Evolutionary conservation across 2,888 invertebrate species (phyloP), one percentile per base, ranked within the genome.

Genomic region (Luperina nickerlii): DNA sequence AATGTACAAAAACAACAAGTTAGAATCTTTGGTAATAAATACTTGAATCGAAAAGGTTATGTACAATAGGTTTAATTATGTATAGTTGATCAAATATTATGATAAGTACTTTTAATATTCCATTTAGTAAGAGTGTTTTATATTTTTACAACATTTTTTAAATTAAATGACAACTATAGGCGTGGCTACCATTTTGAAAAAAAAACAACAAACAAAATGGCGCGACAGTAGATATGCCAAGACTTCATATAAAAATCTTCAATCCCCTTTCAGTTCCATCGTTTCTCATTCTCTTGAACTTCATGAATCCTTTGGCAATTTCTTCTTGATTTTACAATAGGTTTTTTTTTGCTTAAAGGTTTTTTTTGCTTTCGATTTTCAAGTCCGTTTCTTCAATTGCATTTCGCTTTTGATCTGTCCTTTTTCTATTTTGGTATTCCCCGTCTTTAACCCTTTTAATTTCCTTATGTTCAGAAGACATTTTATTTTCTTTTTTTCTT

Each of bases 381-480:
- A 15, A 0, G 24, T 54, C 45, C 18, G 1, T 42, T 48, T 45
- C n/a, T 62, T 62, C 24, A 57, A 15, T 27, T 24, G 32, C 20
- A 32, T 62, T 65, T 15, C 13, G 9, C 27, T 63, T 66, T 38
- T 66, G 51, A 48, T 62, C 62, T 13, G 27, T 24, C 45, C 2
- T 45, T 27, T 82, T 88, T 42, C 72, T 88, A 6, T 79, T 32
- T 73, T 90, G 89, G 62, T 89, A 85, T 71, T 85, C 89, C 42
- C 84, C 90, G 68, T 87, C 87, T 68, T 90, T 91, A 27, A 83
- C 85, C 51, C 76, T 79, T 80, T 88, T 91, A 0, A 87, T 76
- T 75, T 90, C 88, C 67, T 27, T 89, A 60, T 91, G 82, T 78
- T 91, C 88, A 3, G 83, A 76, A 7, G 90, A 90, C 83, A 88